Percentiles rank a stretch among this genome's conserved stretches.
phyloP scores from a whole-genome alignment of 53 echinoderm and acorn worm genomes.

The Arbacia lixula region DNA sequence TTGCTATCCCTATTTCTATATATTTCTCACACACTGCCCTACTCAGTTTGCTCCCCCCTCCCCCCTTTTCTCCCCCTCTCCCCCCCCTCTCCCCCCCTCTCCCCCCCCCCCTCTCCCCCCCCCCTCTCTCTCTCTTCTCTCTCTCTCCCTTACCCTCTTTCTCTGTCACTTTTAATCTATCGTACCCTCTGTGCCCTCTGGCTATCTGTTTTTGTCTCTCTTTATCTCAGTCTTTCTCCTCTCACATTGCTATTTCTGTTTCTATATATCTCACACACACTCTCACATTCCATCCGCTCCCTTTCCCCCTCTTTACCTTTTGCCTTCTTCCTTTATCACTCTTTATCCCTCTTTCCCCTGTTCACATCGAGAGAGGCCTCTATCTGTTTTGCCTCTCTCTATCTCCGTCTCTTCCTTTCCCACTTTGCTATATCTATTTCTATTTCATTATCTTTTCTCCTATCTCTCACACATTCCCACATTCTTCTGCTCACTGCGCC shows the following conservation, averaged over 20 bases:
- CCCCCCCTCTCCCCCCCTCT: background rate
- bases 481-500: no score
- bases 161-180: background rate
- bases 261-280: background rate
- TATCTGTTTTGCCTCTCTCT: no score
- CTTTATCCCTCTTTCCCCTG: background rate
- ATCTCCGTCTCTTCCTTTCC: no score
- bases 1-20: no score
- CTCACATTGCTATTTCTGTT: background rate
- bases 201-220: background rate
- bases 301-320: background rate
- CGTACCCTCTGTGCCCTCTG: background rate
- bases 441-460: no score
- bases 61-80: background rate
- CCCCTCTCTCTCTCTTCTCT: background rate
- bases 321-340: background rate
- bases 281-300: background rate
- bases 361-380: no score
- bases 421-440: no score
- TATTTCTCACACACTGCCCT: no score
- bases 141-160: background rate
- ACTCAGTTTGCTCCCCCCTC: background rate
- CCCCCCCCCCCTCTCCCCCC: background rate
- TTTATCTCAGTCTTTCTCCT: background rate
- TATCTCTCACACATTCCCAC: no score